Conservation (phyloP, 2,888 invertebrate genomes). For the Choristoneura rosaceana region DNA sequence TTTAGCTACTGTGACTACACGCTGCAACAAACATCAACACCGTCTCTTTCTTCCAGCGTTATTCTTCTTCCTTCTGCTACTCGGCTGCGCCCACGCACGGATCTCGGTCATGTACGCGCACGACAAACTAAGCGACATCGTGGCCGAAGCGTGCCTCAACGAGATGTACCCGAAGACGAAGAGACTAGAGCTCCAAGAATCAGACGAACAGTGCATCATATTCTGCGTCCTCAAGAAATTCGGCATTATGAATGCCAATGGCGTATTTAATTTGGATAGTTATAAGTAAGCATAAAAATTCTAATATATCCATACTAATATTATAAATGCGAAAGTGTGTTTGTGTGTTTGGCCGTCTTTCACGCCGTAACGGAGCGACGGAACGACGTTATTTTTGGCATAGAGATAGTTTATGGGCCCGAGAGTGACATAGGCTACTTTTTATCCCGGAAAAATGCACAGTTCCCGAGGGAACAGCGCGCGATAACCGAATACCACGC, state of each 20-base stretch:
- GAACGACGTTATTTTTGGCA: no score
- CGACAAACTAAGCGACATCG: slow-evolving; percentile 68
- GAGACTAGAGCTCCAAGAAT: slow-evolving; percentile 68
- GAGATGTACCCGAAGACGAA: slow-evolving; percentile 75
- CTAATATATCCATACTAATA: no score
- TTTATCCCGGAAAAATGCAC: no score
- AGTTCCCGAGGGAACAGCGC: no score
- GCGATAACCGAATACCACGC: no score
- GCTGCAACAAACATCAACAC: no score
- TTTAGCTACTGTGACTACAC: no score
- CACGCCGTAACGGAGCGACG: no score
- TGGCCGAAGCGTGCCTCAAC: slow-evolving; percentile 69
- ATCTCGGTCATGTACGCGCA: slow-evolving; percentile 80
- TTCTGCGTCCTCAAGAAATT: slow-evolving; percentile 77
- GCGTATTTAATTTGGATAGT: slow-evolving; percentile 72
- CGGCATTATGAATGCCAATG: slow-evolving; percentile 71
- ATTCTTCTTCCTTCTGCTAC: slow-evolving; percentile 51
- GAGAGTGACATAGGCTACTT: no score
- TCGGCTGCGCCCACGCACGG: slow-evolving; percentile 55
- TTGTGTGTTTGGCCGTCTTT: no score
- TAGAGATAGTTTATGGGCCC: no score
- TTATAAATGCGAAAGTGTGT: no score
- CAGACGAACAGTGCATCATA: slow-evolving; percentile 77
- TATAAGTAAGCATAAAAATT: slow-evolving; percentile 59
- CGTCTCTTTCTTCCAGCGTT: slow-evolving; percentile 19